Evolutionary conservation across 2,888 invertebrate species (phyloP).

Genomic region (Leucozona laternaria): DNA sequence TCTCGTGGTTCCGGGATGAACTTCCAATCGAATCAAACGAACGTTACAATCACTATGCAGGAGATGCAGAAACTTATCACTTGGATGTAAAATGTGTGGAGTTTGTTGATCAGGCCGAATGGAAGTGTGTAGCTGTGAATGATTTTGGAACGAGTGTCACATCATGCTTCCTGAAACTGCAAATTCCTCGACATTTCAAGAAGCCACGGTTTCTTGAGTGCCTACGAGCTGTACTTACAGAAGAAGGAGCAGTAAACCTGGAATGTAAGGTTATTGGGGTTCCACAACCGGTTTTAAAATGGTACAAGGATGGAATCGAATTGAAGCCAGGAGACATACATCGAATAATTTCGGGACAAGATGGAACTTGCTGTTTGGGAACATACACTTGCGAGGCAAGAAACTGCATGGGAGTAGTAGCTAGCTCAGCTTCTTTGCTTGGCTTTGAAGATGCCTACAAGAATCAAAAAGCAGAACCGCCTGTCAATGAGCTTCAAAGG

Average conservation of each 20-base stretch:
- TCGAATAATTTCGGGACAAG: conserved; percentile 94
- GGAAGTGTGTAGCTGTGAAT: conserved; percentile 95
- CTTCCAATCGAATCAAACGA: conserved; percentile 88
- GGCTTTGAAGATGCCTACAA: conserved; percentile 92
- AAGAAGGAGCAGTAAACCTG: conserved; percentile 94
- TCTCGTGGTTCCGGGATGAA: conserved; percentile 96
- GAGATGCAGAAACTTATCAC: conserved; percentile 89
- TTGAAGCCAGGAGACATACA: conserved; percentile 96
- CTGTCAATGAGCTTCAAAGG: conserved; percentile 85
- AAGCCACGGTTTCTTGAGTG: conserved; percentile 94
- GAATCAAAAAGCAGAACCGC: conserved; percentile 84
- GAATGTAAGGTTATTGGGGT: conserved; percentile 97
- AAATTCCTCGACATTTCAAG: conserved; percentile 94
- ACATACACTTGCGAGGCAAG: conserved; percentile 96
- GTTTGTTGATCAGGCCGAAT: conserved; percentile 94
- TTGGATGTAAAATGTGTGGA: conserved; percentile 90
- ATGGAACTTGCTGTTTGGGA: conserved; percentile 94
- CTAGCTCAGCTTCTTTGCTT: conserved; percentile 93
- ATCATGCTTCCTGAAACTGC: conserved; percentile 92
- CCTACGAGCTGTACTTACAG: conserved; percentile 92
- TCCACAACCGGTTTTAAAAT: conserved; percentile 94
- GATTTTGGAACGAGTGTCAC: conserved; percentile 95
- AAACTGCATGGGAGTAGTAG: conserved; percentile 95
- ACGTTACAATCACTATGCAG: conserved; percentile 88
- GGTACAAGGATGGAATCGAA: conserved; percentile 96